Evolutionary conservation across 37 sponge, comb jelly and placozoan genomes (phyloP).

Genomic region (Lycopodina hypogea): DNA sequence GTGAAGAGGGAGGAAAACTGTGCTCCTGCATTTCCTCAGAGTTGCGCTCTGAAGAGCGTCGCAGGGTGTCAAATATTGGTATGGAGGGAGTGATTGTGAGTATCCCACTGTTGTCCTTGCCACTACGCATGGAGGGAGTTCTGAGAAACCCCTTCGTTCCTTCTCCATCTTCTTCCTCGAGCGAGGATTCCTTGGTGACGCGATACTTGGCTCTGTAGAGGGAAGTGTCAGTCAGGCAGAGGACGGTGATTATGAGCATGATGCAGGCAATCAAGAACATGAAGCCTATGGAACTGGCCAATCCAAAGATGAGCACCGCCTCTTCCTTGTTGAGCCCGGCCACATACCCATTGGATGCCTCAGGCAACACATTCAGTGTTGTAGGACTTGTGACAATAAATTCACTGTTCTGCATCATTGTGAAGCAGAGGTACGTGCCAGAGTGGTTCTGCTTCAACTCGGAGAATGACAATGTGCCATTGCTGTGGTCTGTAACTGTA

Average conservation of each 20-base stretch:
- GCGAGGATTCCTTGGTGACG: not conserved
- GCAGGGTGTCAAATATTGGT: constrained; percentile 1
- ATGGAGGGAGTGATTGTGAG: not conserved
- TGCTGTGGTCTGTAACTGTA: not conserved
- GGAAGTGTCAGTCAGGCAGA: not conserved
- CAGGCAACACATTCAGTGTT: not conserved
- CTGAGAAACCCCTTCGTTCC: not conserved
- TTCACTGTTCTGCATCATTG: not conserved
- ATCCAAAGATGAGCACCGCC: constrained; percentile 1
- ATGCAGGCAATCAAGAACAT: constrained; percentile 14
- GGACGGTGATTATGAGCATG: constrained; percentile 22
- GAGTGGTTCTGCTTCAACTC: constrained; percentile 8
- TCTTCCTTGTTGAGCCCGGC: not conserved
- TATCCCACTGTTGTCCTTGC: constrained; percentile 56
- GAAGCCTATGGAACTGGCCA: not conserved
- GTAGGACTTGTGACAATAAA: not conserved
- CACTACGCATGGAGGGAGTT: not conserved
- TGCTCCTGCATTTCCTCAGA: not conserved
- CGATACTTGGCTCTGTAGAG: not conserved
- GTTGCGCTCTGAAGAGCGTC: not conserved
- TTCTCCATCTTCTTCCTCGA: not conserved
- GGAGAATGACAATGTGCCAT: constrained; percentile 43
- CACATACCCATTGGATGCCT: not conserved
- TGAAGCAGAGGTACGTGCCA: constrained; percentile 33
- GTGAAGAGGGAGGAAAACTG: not conserved